Evolutionary conservation across 2,113 vertebrate species (phyloP).

Genomic region (Lontra canadensis): DNA sequence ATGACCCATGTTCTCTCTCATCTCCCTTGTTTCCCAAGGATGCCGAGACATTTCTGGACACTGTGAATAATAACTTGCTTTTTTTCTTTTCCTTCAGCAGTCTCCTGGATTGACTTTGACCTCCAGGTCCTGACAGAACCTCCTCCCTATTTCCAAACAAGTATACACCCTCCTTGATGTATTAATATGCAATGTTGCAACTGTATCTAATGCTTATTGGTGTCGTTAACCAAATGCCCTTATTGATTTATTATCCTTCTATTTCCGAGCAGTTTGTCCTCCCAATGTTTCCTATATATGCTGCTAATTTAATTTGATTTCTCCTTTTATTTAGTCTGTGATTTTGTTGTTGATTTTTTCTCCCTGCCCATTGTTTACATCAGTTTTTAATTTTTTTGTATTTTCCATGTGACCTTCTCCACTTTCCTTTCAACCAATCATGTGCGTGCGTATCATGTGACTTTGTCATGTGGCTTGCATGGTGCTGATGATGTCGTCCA

Average conservation of each 20-base stretch:
- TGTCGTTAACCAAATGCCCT: conserved; percentile 79
- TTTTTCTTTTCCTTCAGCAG: conserved; percentile 76
- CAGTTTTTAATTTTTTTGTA: conserved; percentile 96
- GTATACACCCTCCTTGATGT: conserved; percentile 57
- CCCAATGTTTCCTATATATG: conserved; percentile 80
- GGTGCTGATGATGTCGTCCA: conserved; percentile 93
- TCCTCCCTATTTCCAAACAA: conserved; percentile 48
- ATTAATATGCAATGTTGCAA: conserved; percentile 74
- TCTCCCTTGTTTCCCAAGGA: conserved; percentile 35
- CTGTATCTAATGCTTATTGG: conserved; percentile 78
- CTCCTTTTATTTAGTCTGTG: conserved; percentile 90
- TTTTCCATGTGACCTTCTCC: conserved; percentile 93
- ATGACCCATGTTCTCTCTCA: neutral
- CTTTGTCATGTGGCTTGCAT: conserved; percentile 98
- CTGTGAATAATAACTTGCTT: conserved; percentile 69
- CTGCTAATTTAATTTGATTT: conserved; percentile 86
- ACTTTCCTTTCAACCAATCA: conserved; percentile 96
- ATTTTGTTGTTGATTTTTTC: conserved; percentile 91
- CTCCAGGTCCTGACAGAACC: conserved; percentile 48
- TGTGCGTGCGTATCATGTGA: conserved; percentile 95
- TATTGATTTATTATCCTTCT: conserved; percentile 77
- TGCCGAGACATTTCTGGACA: conserved; percentile 5
- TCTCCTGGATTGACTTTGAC: conserved; percentile 74
- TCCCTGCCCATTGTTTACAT: conserved; percentile 93
- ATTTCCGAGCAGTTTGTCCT: conserved; percentile 77